Evolutionary conservation across 2,888 invertebrate genomes (phyloP).

Genomic region (Dryobotodes eremita): DNA sequence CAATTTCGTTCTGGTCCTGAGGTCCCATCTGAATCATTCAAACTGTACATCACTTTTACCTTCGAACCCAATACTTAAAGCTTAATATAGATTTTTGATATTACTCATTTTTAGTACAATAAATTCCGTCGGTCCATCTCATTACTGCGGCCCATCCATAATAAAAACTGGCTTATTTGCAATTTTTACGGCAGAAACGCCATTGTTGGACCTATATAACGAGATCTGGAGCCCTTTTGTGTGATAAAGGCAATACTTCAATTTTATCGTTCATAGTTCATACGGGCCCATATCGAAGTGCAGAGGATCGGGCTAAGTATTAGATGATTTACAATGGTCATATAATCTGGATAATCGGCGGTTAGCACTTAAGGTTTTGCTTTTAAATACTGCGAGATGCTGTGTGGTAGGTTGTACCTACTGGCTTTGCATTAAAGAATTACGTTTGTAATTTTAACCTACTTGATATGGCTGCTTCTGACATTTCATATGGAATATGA

Average conservation of each 20-base stretch:
- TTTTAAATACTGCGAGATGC: slow-evolving; percentile 71
- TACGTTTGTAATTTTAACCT: too few relatives aligned
- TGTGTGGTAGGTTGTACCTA: slow-evolving; percentile 50
- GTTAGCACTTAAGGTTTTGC: slow-evolving; percentile 81
- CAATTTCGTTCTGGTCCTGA: neutral
- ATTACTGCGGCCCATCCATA: slow-evolving; percentile 75
- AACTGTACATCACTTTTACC: neutral
- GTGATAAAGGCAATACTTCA: slow-evolving; percentile 86
- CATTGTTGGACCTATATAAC: slow-evolving; percentile 82
- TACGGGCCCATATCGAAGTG: slow-evolving; percentile 73
- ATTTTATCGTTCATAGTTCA: slow-evolving; percentile 90
- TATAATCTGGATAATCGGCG: slow-evolving; percentile 87
- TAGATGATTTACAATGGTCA: slow-evolving; percentile 86
- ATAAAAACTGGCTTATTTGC: slow-evolving; percentile 86
- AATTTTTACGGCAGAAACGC: slow-evolving; percentile 85
- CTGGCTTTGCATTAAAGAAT: neutral
- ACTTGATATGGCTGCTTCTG: neutral
- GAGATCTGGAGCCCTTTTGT: slow-evolving; percentile 85
- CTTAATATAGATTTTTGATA: slow-evolving; percentile 64
- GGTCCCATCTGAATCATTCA: neutral
- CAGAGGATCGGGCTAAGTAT: slow-evolving; percentile 83
- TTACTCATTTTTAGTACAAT: slow-evolving; percentile 67
- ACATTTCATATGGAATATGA: neutral
- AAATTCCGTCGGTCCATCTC: slow-evolving; percentile 76
- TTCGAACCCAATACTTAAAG: slow-evolving; percentile 32